phyloP scores from a whole-genome alignment of 2,797 vertebrate species.

The Platyrinchus mystaceus region DNA sequence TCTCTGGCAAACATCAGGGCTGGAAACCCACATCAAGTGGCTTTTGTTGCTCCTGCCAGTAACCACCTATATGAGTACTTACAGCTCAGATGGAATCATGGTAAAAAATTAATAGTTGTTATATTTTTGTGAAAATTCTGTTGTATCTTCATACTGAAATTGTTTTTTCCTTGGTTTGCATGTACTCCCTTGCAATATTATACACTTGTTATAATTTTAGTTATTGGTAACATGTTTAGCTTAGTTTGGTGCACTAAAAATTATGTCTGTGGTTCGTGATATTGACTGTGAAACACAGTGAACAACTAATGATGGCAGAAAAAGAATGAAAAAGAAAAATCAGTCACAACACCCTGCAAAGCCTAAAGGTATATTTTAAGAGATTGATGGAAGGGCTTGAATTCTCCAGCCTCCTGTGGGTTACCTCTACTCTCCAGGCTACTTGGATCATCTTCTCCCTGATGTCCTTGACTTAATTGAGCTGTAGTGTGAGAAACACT shows the following conservation, averaged over 20 bases:
- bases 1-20: neutral
- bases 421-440: neutral
- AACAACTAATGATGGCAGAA: neutral
- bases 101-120: neutral
- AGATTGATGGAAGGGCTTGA: neutral
- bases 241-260: neutral
- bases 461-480: neutral
- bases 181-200: neutral
- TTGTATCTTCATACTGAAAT: neutral
- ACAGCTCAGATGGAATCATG: neutral
- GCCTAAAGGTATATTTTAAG: neutral
- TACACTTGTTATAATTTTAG: neutral
- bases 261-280: fast-evolving
- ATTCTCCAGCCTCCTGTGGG: neutral
- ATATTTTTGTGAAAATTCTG: neutral
- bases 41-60: neutral
- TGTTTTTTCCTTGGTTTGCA: neutral
- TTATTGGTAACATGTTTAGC: neutral
- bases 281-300: neutral
- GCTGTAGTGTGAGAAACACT: neutral
- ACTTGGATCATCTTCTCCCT: neutral
- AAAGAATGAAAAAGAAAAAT: neutral
- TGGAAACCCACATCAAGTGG: neutral
- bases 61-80: neutral
- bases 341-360: neutral